phyloP scores from a whole-genome alignment of 2,113 vertebrate species.

The Bettongia penicillata region DNA sequence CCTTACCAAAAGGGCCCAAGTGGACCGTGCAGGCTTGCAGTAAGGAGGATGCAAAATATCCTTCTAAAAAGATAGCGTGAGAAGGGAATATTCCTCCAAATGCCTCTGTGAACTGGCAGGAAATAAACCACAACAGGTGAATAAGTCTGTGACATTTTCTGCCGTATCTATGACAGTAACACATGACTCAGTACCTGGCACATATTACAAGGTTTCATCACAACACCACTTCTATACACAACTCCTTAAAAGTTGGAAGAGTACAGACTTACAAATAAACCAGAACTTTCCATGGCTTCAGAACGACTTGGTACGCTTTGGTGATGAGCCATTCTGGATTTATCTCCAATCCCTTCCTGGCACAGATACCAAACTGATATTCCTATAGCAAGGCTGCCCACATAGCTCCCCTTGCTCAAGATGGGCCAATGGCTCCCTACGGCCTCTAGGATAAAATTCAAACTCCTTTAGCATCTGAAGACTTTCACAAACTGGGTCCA shows the following conservation, averaged over 20 bases:
- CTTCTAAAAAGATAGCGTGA: neutral
- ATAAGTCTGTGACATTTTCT: neutral
- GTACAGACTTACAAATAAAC: neutral
- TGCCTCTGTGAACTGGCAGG: neutral
- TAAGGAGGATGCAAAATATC: neutral
- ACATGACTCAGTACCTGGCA: neutral
- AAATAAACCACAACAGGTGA: neutral
- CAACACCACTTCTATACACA: neutral
- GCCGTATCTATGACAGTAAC: neutral
- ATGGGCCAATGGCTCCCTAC: neutral
- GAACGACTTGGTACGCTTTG: constrained; percentile 10
- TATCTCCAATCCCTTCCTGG: neutral
- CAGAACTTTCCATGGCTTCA: constrained; percentile 13
- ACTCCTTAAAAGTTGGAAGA: neutral
- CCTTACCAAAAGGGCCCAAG: neutral
- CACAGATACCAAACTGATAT: neutral
- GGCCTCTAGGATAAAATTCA: neutral
- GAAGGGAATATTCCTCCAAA: neutral
- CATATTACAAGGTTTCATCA: neutral
- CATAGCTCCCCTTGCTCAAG: neutral
- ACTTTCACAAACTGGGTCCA: neutral
- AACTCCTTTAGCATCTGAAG: neutral
- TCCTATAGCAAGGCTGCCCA: neutral
- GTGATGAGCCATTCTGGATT: neutral
- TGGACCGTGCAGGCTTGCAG: neutral